A percentile compares a stretch with the other conserved stretches of the same genome.
Conservation (phyloP, 1,140 invertebrate genomes). For the Bombus consobrinus region DNA sequence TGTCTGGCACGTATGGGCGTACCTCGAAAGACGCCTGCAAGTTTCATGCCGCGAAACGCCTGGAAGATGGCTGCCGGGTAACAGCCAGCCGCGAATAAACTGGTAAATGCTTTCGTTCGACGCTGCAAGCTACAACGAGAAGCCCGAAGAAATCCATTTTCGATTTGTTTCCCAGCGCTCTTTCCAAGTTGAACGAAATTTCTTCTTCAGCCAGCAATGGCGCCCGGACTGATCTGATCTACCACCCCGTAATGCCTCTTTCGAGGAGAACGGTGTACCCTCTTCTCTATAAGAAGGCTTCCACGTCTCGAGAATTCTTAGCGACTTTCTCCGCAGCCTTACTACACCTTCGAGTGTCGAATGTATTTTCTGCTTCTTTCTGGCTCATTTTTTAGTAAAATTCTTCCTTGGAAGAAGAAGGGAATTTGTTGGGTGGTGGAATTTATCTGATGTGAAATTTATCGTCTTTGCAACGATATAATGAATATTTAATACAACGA, state of each 20-base stretch:
- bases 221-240: slow-evolving; percentile 16
- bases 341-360: background rate
- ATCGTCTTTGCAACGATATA: background rate
- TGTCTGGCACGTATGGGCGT: slow-evolving; percentile 69
- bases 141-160: slow-evolving; percentile 66
- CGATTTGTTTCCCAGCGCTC: slow-evolving; percentile 57
- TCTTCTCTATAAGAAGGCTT: background rate
- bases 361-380: background rate
- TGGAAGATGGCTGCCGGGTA: slow-evolving; percentile 74
- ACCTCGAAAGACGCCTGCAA: slow-evolving; percentile 74
- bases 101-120: slow-evolving; percentile 70
- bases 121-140: slow-evolving; percentile 53
- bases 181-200: slow-evolving; percentile 19
- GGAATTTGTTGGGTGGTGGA: background rate
- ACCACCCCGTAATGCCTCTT: slow-evolving; percentile 10
- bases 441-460: background rate
- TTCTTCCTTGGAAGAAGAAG: background rate
- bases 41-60: slow-evolving; percentile 72
- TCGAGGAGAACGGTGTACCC: background rate
- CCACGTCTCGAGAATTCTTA: background rate
- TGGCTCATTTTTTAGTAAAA: slow-evolving; percentile 26
- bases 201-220: slow-evolving; percentile 30
- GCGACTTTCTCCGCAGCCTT: background rate
- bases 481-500: slow-evolving; percentile 21
- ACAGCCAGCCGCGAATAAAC: slow-evolving; percentile 72